Evolutionary conservation across 1,140 invertebrate genomes (phyloP).

Genomic region (Lucilia sericata): DNA sequence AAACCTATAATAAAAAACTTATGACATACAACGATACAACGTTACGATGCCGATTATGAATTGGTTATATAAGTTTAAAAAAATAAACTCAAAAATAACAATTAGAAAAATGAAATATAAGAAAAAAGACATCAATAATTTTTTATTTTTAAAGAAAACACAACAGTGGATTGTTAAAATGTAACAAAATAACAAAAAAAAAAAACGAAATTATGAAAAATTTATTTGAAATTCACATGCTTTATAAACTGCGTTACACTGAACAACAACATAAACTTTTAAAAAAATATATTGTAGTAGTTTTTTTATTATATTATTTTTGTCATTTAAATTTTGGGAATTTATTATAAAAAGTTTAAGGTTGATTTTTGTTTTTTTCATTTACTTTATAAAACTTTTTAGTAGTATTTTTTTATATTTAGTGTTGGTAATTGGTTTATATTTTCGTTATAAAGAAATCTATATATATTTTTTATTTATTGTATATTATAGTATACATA

Average conservation of each 20-base stretch:
- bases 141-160: neutral
- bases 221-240: conserved; percentile 5
- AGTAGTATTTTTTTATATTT: neutral
- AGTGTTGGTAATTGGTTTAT: neutral
- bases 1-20: too few relatives aligned
- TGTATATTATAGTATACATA: conserved; percentile 24
- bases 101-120: too few relatives aligned
- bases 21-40: too few relatives aligned
- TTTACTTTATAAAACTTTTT: neutral
- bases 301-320: neutral
- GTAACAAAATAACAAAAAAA: neutral
- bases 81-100: too few relatives aligned
- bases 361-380: neutral
- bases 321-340: neutral
- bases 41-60: too few relatives aligned
- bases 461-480: conserved; percentile 7
- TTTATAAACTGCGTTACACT: neutral
- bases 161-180: neutral
- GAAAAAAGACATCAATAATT: neutral
- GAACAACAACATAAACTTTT: conserved; percentile 2
- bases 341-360: neutral
- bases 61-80: too few relatives aligned
- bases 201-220: neutral
- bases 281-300: neutral
- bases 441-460: neutral